Base-by-base conservation (phyloP, 2,888 invertebrate species). In the Amaurobius ferox region DNA sequence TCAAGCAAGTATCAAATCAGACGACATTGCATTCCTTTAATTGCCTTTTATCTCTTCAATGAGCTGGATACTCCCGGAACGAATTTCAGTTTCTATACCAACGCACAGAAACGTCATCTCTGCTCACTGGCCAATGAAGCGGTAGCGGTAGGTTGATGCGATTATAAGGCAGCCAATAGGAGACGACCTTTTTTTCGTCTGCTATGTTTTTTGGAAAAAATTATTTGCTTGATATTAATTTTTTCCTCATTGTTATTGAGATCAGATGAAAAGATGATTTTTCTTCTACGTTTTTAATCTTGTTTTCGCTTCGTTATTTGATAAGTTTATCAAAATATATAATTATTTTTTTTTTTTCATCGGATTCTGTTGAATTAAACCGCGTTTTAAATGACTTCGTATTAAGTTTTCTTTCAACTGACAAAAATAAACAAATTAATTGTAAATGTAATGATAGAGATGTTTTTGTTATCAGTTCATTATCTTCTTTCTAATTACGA, bases 41-140 rank as follows among this genome's bases (percentile, higher is more conserved):
- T 86, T 86, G 85, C 85, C 72, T 85, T 78, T 85, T 78, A 72
- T 85, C 73, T 77, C 72, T 73, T 86, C 78, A 86, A 86, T 86
- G 85, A 79, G 61, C 72, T 29, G n/a, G n/a, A n/a, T n/a, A n/a
- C n/a, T n/a, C n/a, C n/a, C n/a, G 44, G 67, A 29, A 48, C 23
- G 16, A 67, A 64, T 76, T 66, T 32, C n/a, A 35, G 85, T 86
- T 73, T 40, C 48, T 62, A 78, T 79, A n/a, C 78, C 44, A 81
- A 81, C 81, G 61, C 30, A 28, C n/a, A 35, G 89, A 48, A 71
- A 87, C 23, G 91, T 91, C 7, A 92, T 91, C 19, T 91, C 86
- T 28, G 89, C 80, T 88, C 91, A 92, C 61, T 92, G 89, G 9
- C 85, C 85, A 86, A 86, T 86, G 85, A 79, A 78, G 85, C 85